Conservation (phyloP, 2,113 vertebrate species). For the Phyllostomus discolor region DNA sequence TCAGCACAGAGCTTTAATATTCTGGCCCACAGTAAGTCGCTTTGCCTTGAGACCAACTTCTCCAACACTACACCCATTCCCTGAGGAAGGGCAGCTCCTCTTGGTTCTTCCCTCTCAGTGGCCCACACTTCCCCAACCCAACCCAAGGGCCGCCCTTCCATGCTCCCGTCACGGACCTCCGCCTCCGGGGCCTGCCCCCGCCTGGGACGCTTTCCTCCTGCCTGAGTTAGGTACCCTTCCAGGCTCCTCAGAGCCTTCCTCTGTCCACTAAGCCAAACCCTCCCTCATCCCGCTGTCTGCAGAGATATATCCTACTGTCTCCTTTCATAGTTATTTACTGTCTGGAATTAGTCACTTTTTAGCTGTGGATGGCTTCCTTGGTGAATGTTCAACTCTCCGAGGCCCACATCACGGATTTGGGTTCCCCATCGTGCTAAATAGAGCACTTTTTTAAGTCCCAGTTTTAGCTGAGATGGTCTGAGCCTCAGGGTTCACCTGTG, state of each 20-base stretch:
- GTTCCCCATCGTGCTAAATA: background rate
- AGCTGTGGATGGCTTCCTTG: background rate
- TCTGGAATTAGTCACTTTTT: background rate
- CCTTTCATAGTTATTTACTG: background rate
- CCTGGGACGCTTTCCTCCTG: fast-evolving
- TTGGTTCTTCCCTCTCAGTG: background rate
- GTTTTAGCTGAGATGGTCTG: background rate
- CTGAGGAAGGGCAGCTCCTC: background rate
- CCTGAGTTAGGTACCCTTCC: too few species aligned
- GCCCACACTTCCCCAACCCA: background rate
- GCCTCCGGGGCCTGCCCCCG: background rate
- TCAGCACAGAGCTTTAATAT: background rate
- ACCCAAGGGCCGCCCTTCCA: background rate
- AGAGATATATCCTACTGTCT: background rate
- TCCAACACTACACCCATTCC: background rate
- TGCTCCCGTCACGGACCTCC: fast-evolving
- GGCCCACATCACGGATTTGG: background rate
- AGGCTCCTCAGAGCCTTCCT: background rate
- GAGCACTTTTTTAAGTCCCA: background rate
- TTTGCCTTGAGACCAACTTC: background rate
- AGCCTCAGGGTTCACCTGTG: background rate
- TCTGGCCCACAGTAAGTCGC: background rate
- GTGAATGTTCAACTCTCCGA: background rate
- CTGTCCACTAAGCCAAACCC: background rate
- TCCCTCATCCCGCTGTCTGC: background rate